A percentile compares a stretch with the other conserved stretches of the same genome.
Conservation (phyloP, 1,140 invertebrate species). For the Sarcophaga peregrina region DNA sequence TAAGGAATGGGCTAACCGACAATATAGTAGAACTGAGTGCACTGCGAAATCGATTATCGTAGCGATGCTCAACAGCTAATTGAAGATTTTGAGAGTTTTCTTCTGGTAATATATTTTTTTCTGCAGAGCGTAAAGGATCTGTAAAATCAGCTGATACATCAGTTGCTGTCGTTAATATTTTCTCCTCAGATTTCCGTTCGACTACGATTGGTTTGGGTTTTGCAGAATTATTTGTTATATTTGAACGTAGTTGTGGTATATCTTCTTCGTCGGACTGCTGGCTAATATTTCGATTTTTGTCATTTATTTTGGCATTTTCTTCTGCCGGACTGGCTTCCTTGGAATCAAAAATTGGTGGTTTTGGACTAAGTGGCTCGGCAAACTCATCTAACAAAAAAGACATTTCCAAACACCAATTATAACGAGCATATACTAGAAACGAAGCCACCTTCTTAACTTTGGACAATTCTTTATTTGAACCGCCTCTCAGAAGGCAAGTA, state of each 20-base stretch:
- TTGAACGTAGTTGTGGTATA: slow-evolving; percentile 46
- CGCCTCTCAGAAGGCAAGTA: slow-evolving; percentile 89
- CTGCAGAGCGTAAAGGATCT: slow-evolving; percentile 76
- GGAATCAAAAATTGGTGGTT: slow-evolving; percentile 61
- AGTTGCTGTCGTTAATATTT: slow-evolving; percentile 67
- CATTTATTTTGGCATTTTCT: slow-evolving; percentile 43
- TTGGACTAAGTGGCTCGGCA: slow-evolving; percentile 67
- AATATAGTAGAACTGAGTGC: slow-evolving; percentile 80
- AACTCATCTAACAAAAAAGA: slow-evolving; percentile 84
- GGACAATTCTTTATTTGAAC: slow-evolving; percentile 78
- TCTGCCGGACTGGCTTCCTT: slow-evolving; percentile 60
- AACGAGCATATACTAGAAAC: slow-evolving; percentile 86
- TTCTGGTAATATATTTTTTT: slow-evolving; percentile 37
- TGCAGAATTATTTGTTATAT: slow-evolving; percentile 40
- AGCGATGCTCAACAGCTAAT: slow-evolving; percentile 72
- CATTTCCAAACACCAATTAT: slow-evolving; percentile 91
- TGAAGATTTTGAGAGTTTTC: slow-evolving; percentile 48
- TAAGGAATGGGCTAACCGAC: slow-evolving; percentile 87
- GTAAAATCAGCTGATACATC: slow-evolving; percentile 77
- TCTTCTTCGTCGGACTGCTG: slow-evolving; percentile 25
- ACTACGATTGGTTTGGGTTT: slow-evolving; percentile 38
- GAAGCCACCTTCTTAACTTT: slow-evolving; percentile 85
- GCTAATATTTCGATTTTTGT: not conserved
- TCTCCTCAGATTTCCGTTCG: slow-evolving; percentile 67
- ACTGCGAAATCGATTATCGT: slow-evolving; percentile 79